Evolutionary conservation across 92 coral and sea anemone species (phyloP).

Genomic region (Paragorgia papillata): DNA sequence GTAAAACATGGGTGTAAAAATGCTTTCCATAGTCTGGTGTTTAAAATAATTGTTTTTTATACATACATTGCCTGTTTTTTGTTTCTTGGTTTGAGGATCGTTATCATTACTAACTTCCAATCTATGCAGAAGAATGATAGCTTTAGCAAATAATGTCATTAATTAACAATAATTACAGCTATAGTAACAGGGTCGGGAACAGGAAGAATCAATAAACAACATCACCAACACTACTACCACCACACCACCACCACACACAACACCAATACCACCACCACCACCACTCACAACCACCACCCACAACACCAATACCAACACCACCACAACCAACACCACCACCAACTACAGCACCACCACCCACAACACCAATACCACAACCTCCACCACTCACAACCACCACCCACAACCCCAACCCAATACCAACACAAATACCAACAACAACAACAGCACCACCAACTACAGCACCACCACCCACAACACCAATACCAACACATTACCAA

Average conservation of each 20-base stretch:
- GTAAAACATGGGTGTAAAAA: neutral
- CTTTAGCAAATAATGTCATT: neutral
- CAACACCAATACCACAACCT: no score
- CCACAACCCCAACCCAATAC: no score
- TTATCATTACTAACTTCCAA: slow-evolving; percentile 8
- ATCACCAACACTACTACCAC: neutral
- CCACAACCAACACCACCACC: neutral
- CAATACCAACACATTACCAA: no score
- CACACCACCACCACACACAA: neutral
- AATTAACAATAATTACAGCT: no score
- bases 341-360: neutral
- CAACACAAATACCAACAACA: no score
- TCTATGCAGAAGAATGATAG: neutral
- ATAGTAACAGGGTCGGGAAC: neutral
- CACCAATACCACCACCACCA: no score
- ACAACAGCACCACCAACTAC: no score
- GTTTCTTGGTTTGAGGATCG: slow-evolving; percentile 23
- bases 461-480: no score
- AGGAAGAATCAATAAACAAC: neutral
- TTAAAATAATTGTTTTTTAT: neutral
- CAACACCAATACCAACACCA: neutral
- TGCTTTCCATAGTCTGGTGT: neutral
- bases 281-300: no score
- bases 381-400: no score
- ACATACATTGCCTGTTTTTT: slow-evolving; percentile 20